Conservation (phyloP, 2,113 vertebrate species). For the Macrotus californicus region DNA sequence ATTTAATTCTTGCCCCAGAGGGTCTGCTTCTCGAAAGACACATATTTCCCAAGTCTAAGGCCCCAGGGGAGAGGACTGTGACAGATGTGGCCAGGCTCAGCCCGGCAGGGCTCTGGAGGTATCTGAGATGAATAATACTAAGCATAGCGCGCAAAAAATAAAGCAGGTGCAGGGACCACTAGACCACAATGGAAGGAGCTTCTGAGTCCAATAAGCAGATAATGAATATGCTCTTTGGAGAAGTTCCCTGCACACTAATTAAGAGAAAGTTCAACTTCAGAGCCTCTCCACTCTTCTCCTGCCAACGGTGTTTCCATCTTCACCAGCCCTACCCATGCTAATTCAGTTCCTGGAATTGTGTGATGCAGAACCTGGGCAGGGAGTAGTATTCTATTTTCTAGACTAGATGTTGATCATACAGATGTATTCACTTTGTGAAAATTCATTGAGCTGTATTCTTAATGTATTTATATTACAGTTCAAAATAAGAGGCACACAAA, state of each 20-base stretch:
- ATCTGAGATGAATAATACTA: not conserved
- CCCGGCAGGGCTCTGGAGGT: not conserved
- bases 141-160: not conserved
- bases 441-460: not conserved
- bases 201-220: not conserved
- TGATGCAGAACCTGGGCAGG: not conserved
- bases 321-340: not conserved
- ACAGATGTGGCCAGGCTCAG: not conserved
- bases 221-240: fast-evolving
- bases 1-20: not conserved
- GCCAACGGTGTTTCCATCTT: fast-evolving
- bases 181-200: not conserved
- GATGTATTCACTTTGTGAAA: not conserved
- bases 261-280: not conserved
- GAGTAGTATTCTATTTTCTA: not conserved
- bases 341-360: not conserved
- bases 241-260: not conserved
- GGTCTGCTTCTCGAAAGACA: not conserved
- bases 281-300: not conserved
- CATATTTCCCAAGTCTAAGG: not conserved
- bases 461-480: not conserved
- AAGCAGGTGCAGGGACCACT: not conserved
- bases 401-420: not conserved
- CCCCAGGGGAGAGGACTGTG: not conserved
- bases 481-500: not conserved